Conservation (phyloP, 1,140 invertebrate genomes). For the Drosophila arawakana region DNA sequence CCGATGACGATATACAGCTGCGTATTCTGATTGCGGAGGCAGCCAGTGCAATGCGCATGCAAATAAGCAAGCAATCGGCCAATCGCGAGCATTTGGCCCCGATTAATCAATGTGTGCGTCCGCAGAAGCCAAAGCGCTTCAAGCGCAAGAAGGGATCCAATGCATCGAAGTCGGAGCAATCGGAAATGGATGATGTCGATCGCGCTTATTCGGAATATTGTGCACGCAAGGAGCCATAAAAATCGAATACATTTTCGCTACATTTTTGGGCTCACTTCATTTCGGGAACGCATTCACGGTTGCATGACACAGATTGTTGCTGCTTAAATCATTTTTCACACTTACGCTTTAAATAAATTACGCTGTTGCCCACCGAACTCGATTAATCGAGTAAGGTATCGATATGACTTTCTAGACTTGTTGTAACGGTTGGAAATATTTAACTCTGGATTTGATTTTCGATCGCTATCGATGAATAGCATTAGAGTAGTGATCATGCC, state of each 20-base stretch:
- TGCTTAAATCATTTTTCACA: too few species aligned
- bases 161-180: not conserved
- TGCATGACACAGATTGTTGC: too few species aligned
- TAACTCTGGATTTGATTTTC: too few species aligned
- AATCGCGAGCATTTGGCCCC: slow-evolving; percentile 21
- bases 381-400: too few species aligned
- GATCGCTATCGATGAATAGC: too few species aligned
- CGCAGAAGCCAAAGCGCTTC: not conserved
- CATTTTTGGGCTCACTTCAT: too few species aligned
- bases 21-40: slow-evolving; percentile 18
- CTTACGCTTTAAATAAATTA: too few species aligned
- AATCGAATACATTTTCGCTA: not conserved
- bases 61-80: not conserved
- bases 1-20: not conserved
- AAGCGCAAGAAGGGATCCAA: slow-evolving; percentile 4
- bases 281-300: too few species aligned
- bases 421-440: too few species aligned
- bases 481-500: too few species aligned
- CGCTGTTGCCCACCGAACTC: too few species aligned
- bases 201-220: slow-evolving; percentile 8
- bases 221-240: not conserved
- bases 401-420: too few species aligned
- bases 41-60: slow-evolving; percentile 17
- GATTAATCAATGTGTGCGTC: not conserved
- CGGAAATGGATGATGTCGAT: slow-evolving; percentile 4